Percentiles rank a stretch among this genome's conserved stretches.
phyloP scores from a whole-genome alignment of 2,113 vertebrate species.

The Charina bottae region DNA sequence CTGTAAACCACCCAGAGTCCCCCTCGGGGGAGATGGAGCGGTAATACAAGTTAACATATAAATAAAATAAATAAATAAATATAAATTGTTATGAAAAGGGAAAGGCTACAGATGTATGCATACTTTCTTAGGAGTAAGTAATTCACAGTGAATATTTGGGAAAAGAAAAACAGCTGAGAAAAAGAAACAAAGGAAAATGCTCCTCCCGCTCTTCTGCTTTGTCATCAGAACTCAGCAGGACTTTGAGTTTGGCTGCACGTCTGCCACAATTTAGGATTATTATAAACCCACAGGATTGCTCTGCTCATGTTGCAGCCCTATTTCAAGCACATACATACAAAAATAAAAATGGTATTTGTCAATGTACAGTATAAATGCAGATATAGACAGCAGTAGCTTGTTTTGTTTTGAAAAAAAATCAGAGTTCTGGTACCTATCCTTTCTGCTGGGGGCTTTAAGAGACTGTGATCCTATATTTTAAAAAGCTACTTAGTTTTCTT shows the following conservation, averaged over 20 bases:
- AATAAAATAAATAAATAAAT: too few relatives aligned
- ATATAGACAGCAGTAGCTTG: not conserved
- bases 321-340: not conserved
- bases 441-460: not conserved
- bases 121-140: not conserved
- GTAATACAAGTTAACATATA: too few relatives aligned
- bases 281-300: not conserved
- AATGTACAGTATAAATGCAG: not conserved
- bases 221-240: not conserved
- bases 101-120: not conserved
- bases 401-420: not conserved
- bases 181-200: not conserved
- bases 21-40: too few relatives aligned
- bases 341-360: not conserved
- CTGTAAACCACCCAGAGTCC: too few relatives aligned
- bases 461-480: not conserved
- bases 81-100: not conserved
- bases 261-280: not conserved
- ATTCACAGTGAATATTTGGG: not conserved
- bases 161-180: not conserved
- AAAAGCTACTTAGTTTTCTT: not conserved
- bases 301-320: not conserved
- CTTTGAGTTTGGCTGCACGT: not conserved
- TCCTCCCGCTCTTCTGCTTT: not conserved
- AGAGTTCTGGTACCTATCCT: not conserved